These are phyloP conservation scores for Dendrolimus houi DNA, from an alignment of 2,888 invertebrate species.

Conservation along the genomic window DNA sequence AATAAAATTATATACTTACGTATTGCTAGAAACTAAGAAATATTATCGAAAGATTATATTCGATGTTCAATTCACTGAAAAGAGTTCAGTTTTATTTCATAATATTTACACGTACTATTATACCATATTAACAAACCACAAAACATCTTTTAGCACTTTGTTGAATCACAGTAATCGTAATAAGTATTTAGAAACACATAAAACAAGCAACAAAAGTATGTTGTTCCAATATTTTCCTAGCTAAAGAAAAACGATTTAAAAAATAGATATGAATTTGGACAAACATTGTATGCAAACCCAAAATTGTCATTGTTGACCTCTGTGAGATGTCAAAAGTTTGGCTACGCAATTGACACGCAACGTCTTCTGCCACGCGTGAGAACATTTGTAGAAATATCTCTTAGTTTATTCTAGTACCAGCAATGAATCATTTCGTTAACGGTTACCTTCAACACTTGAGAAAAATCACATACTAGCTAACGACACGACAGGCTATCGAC, in stretches of 20 bases:
- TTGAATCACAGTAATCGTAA: slow-evolving; percentile 7
- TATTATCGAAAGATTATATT: no score
- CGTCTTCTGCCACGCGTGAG: slow-evolving; percentile 56
- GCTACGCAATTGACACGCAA: slow-evolving; percentile 58
- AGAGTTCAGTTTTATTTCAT: no score
- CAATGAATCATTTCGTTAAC: slow-evolving; percentile 72
- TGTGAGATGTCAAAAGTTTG: slow-evolving; percentile 63
- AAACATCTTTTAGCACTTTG: neutral
- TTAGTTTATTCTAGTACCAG: slow-evolving; percentile 63
- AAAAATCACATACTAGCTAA: slow-evolving; percentile 47
- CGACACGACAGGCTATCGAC: slow-evolving; percentile 40
- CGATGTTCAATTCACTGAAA: no score
- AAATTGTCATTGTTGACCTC: slow-evolving; percentile 61
- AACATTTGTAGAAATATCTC: slow-evolving; percentile 69
- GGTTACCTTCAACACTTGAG: slow-evolving; percentile 55
- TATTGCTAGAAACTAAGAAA: no score
- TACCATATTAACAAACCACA: neutral
- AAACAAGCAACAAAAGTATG: slow-evolving; percentile 20
- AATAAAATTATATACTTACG: no score
- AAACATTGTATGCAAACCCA: slow-evolving; percentile 52
- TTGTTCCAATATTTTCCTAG: slow-evolving; percentile 18
- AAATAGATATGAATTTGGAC: slow-evolving; percentile 39
- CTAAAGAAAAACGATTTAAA: slow-evolving; percentile 25
- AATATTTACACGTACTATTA: no score
- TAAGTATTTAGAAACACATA: slow-evolving; percentile 12